Evolutionary conservation across 1,140 invertebrate species (phyloP).

Genomic region (Cydia fagiglandana): DNA sequence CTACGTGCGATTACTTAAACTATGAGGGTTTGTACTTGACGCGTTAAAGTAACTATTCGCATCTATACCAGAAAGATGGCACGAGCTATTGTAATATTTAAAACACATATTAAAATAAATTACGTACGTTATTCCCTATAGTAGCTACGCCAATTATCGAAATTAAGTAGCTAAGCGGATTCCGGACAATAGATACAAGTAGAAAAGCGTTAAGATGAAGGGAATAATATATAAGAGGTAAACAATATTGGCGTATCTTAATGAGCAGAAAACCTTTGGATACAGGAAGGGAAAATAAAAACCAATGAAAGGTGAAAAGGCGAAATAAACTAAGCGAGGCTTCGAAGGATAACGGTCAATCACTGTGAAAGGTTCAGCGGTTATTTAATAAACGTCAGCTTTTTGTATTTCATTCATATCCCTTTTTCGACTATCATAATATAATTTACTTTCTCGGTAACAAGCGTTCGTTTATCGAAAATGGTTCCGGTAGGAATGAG

Average conservation of each 20-base stretch:
- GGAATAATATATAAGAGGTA: too few species aligned
- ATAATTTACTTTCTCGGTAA: background rate
- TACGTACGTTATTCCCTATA: too few species aligned
- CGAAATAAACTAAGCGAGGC: background rate
- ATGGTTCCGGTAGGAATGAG: background rate
- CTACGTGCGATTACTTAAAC: too few species aligned
- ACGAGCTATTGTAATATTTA: too few species aligned
- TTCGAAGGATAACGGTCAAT: conserved; percentile 7
- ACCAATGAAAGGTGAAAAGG: background rate
- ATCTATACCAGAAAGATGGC: too few species aligned
- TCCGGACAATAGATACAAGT: too few species aligned
- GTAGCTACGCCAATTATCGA: too few species aligned
- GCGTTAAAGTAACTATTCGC: too few species aligned
- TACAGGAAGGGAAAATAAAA: background rate
- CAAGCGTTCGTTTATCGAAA: background rate
- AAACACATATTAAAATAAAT: too few species aligned
- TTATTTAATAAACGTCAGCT: conserved; percentile 6
- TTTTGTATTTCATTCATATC: background rate
- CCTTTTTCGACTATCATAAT: background rate
- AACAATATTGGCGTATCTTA: background rate
- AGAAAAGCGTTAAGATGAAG: too few species aligned
- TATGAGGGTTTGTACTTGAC: too few species aligned
- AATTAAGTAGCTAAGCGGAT: too few species aligned
- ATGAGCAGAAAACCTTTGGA: background rate
- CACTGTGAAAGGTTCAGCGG: background rate